Conservation (phyloP, 2,888 invertebrate species). For the Lasioglossum malachurum region DNA sequence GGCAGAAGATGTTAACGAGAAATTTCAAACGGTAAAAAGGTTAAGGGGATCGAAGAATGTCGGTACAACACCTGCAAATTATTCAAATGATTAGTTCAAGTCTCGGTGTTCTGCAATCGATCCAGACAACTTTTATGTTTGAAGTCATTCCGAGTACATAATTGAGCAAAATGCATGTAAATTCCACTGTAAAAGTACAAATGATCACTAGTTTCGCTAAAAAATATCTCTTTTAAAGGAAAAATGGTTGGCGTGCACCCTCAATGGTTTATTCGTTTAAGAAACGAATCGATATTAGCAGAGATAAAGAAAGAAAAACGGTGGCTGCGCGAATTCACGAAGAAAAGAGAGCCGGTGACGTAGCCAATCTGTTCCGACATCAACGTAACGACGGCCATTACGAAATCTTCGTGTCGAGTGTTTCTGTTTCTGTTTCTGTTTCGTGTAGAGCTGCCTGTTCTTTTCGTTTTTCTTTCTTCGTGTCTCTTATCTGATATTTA, state of each 20-base stretch:
- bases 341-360: background rate
- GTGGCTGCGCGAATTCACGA: background rate
- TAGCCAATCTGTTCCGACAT: background rate
- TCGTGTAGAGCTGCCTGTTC: background rate
- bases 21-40: too few relatives aligned
- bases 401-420: slow-evolving; percentile 8
- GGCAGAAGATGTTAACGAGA: too few relatives aligned
- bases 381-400: background rate
- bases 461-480: background rate
- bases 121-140: too few relatives aligned
- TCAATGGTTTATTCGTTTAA: background rate
- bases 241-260: background rate
- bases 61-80: too few relatives aligned
- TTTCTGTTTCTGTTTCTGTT: slow-evolving; percentile 8
- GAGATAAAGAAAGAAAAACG: background rate
- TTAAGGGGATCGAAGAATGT: too few relatives aligned
- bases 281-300: background rate
- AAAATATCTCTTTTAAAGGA: too few relatives aligned
- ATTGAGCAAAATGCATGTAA: too few relatives aligned
- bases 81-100: too few relatives aligned
- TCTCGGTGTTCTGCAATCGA: too few relatives aligned
- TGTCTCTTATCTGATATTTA: background rate
- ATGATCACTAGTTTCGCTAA: too few relatives aligned
- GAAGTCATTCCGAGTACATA: too few relatives aligned
- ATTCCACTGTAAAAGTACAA: too few relatives aligned